These are phyloP conservation scores for Cydia strobilella DNA, from an alignment of 1,140 invertebrate species.

Conservation along the genomic window DNA sequence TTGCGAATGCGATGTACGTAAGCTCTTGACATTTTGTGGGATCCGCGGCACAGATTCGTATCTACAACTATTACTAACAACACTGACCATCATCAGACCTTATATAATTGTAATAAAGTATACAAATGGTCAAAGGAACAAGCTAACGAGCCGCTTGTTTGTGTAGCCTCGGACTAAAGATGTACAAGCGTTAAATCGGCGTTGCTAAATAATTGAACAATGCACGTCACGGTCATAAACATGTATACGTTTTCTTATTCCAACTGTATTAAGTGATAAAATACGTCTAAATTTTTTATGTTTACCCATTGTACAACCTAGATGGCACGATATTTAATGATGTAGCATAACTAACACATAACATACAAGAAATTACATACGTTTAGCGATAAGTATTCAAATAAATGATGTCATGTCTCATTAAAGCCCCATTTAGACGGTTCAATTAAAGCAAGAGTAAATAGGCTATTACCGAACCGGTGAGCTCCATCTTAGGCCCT, in stretches of 20 bases:
- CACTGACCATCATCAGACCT: not conserved
- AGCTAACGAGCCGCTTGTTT: conserved; percentile 26
- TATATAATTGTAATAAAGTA: not conserved
- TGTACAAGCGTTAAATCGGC: conserved; percentile 7
- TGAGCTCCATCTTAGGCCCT: no score
- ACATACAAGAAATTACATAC: not conserved
- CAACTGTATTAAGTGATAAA: not conserved
- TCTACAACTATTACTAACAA: not conserved
- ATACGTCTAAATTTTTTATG: not conserved
- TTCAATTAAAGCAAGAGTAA: no score
- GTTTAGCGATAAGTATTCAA: not conserved
- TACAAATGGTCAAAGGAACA: not conserved
- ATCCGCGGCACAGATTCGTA: conserved; percentile 21
- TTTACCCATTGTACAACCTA: no score
- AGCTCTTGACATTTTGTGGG: conserved; percentile 22
- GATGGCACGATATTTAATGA: conserved; percentile 1
- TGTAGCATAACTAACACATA: not conserved
- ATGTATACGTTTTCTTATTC: not conserved
- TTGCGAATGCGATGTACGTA: not conserved
- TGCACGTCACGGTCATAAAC: not conserved
- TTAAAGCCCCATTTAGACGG: no score
- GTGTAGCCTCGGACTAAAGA: conserved; percentile 22
- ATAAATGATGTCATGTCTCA: not conserved
- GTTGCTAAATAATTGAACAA: conserved; percentile 3
- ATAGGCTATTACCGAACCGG: no score